A percentile compares a stretch with the other conserved stretches of the same genome.
Evolutionary conservation across 2,888 invertebrate genomes (phyloP).

Genomic region (Acronicta alni): DNA sequence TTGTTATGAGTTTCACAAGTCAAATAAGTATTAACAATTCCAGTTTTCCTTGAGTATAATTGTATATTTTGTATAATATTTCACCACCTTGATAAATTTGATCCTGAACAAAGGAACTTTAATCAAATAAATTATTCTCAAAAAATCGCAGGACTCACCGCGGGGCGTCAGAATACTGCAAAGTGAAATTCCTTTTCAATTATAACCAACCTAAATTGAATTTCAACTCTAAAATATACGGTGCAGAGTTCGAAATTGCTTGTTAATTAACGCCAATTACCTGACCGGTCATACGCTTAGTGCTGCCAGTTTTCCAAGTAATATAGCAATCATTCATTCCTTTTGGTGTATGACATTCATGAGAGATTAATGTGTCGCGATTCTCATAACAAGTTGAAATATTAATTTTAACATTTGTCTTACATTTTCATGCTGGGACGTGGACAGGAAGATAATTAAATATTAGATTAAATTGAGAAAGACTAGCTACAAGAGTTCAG

Average conservation of each 20-base stretch:
- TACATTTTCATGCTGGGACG: constrained; percentile 32
- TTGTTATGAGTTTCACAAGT: constrained; percentile 1
- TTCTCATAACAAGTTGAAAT: constrained; percentile 61
- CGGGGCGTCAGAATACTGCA: constrained; percentile 48
- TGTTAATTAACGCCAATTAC: constrained; percentile 50
- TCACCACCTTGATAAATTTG: constrained; percentile 37
- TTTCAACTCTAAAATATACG: constrained; percentile 4
- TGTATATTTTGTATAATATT: constrained; percentile 35
- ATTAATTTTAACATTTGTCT: constrained; percentile 56
- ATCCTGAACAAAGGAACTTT: constrained; percentile 37
- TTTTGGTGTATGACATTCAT: constrained; percentile 53
- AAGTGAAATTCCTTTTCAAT: constrained; percentile 49
- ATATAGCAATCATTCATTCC: constrained; percentile 65
- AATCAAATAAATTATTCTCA: constrained; percentile 42
- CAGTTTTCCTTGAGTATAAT: neutral
- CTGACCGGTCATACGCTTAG: constrained; percentile 46
- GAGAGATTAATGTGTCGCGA: constrained; percentile 64
- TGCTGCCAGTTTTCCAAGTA: constrained; percentile 60
- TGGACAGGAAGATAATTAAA: constrained; percentile 23
- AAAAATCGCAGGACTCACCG: constrained; percentile 41
- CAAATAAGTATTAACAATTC: constrained; percentile 5
- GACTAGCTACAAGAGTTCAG: neutral
- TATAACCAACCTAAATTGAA: neutral
- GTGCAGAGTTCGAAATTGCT: constrained; percentile 20
- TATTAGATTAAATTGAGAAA: constrained; percentile 3